phyloP scores from a whole-genome alignment of 1,140 invertebrate genomes.

The Meloidogyne exigua region DNA sequence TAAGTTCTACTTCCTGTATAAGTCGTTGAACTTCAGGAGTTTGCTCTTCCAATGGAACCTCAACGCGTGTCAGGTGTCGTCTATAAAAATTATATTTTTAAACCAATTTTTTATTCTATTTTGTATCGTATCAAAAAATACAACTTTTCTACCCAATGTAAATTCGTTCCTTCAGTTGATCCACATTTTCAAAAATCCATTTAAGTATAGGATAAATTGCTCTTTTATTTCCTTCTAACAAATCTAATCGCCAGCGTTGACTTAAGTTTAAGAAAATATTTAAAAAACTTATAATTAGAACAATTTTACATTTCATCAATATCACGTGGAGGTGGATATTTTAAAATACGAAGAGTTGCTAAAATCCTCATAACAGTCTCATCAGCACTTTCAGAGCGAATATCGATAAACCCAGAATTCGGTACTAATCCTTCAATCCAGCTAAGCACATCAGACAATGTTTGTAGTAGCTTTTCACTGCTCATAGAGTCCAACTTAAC shows the following conservation, averaged over 20 bases:
- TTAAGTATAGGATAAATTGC: slow-evolving; percentile 50
- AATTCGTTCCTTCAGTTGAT: slow-evolving; percentile 49
- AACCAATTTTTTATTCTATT: slow-evolving; percentile 4
- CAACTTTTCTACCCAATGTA: slow-evolving; percentile 43
- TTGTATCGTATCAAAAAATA: too few relatives aligned
- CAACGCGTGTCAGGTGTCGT: slow-evolving; percentile 49
- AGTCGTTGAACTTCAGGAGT: slow-evolving; percentile 40
- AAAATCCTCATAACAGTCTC: slow-evolving; percentile 49
- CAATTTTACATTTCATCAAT: slow-evolving; percentile 49
- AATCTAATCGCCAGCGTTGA: slow-evolving; percentile 49
- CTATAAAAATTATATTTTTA: slow-evolving; percentile 39
- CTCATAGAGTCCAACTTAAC: slow-evolving; percentile 47
- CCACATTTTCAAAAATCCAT: slow-evolving; percentile 56
- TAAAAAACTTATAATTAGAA: neutral
- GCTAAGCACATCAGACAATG: slow-evolving; percentile 43
- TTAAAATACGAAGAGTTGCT: slow-evolving; percentile 46
- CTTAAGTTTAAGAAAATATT: slow-evolving; percentile 30
- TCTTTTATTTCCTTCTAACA: slow-evolving; percentile 51
- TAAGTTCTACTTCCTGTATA: slow-evolving; percentile 36
- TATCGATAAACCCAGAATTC: slow-evolving; percentile 34
- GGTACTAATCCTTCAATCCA: slow-evolving; percentile 43
- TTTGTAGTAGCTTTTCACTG: slow-evolving; percentile 39
- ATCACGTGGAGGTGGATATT: slow-evolving; percentile 51
- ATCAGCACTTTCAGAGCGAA: slow-evolving; percentile 49
- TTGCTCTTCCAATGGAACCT: slow-evolving; percentile 47